Conservation (phyloP, 2,797 vertebrate species). For the Sus cebifrons region DNA sequence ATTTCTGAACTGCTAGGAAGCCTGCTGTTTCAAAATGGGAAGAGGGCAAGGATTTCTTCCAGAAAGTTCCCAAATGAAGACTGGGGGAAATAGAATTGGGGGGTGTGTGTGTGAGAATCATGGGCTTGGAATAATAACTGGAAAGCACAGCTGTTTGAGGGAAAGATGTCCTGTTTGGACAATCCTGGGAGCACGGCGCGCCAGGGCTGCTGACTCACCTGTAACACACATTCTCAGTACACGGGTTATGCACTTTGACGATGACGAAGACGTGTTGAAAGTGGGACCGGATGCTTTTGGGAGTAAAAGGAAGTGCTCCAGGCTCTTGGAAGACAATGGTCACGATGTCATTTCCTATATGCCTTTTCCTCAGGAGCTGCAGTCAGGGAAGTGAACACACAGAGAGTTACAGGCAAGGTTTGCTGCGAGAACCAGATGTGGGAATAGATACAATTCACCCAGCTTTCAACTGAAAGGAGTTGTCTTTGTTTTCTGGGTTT, state of each 20-base stretch:
- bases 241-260: conserved; percentile 98
- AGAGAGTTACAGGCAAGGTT: conserved; percentile 63
- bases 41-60: not conserved
- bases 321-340: conserved; percentile 99
- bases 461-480: accelerated
- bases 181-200: accelerated
- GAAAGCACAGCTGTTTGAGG: not conserved
- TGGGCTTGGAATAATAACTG: not conserved
- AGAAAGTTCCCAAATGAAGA: not conserved
- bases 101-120: too few species aligned
- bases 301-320: conserved; percentile 98
- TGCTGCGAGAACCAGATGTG: not conserved
- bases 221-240: conserved; percentile 98
- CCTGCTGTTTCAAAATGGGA: not conserved
- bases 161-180: not conserved
- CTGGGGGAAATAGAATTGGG: not conserved
- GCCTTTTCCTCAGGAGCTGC: conserved; percentile 98
- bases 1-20: not conserved
- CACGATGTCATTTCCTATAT: conserved; percentile 99
- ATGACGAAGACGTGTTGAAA: conserved; percentile 99
- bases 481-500: not conserved
- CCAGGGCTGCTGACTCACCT: conserved; percentile 92
- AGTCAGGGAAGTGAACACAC: conserved; percentile 82
- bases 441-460: not conserved
- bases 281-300: conserved; percentile 98